Evolutionary conservation across 2,113 vertebrate genomes (phyloP).

Genomic region (Anguilla japonica): DNA sequence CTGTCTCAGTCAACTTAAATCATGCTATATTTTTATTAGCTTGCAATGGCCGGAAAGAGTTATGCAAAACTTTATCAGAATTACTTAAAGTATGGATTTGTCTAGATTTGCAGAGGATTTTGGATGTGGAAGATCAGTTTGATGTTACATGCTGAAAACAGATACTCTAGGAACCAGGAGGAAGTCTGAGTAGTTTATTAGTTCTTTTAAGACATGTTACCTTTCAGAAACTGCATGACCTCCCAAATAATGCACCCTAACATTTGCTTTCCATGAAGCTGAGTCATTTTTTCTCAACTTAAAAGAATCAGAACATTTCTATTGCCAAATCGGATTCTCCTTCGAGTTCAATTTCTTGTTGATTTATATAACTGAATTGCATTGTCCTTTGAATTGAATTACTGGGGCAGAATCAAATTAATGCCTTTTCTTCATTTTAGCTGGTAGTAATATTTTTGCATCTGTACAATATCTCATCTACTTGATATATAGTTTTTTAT

Average conservation of each 20-base stretch:
- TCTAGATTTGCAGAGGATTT: too few species aligned
- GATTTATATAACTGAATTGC: background rate
- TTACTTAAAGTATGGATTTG: too few species aligned
- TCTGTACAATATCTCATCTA: background rate
- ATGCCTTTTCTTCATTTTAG: background rate
- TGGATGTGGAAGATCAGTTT: background rate
- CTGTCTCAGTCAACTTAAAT: too few species aligned
- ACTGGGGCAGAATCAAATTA: background rate
- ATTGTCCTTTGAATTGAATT: background rate
- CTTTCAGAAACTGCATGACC: background rate
- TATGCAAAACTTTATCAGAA: background rate
- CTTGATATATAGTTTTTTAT: background rate
- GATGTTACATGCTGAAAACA: background rate
- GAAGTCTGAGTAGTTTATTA: background rate
- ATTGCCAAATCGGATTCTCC: background rate
- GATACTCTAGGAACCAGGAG: background rate
- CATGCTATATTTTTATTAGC: background rate
- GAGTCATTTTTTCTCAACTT: background rate
- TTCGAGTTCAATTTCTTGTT: constrained; percentile 4
- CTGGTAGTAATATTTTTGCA: background rate
- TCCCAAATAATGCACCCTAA: background rate
- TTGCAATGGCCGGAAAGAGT: too few species aligned
- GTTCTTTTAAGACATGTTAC: background rate
- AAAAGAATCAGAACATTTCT: background rate
- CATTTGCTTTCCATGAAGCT: background rate